phyloP scores from a whole-genome alignment of 1,140 invertebrate genomes.

The Rhagoletis pomonella region DNA sequence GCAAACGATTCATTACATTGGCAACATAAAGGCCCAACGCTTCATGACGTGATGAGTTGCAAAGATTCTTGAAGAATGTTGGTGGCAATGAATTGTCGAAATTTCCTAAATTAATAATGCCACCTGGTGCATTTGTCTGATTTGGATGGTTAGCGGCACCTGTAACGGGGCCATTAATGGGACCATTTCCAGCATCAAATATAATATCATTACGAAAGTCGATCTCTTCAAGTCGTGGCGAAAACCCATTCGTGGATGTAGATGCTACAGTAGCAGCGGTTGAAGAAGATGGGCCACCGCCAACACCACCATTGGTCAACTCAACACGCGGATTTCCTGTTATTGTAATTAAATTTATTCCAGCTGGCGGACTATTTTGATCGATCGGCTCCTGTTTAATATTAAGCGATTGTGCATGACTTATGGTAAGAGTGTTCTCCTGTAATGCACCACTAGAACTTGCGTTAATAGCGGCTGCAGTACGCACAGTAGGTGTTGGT shows the following conservation, averaged over 20 bases:
- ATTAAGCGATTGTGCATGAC: slow-evolving; percentile 63
- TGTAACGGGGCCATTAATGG: slow-evolving; percentile 53
- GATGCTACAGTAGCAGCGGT: slow-evolving; percentile 68
- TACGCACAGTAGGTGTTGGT: slow-evolving; percentile 10
- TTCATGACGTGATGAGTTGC: slow-evolving; percentile 71
- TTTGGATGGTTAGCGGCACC: slow-evolving; percentile 44
- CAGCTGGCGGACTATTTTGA: slow-evolving; percentile 61
- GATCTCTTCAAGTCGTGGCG: slow-evolving; percentile 68
- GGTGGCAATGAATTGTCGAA: slow-evolving; percentile 70
- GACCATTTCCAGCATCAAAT: slow-evolving; percentile 60
- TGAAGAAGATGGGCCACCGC: slow-evolving; percentile 62
- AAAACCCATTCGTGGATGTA: slow-evolving; percentile 70
- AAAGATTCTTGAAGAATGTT: slow-evolving; percentile 72
- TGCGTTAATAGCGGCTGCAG: not conserved
- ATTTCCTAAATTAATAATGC: slow-evolving; percentile 71
- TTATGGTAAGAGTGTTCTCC: slow-evolving; percentile 4
- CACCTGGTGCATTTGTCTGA: slow-evolving; percentile 46
- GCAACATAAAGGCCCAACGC: slow-evolving; percentile 70
- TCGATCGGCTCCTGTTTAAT: slow-evolving; percentile 66
- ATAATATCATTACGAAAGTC: slow-evolving; percentile 72
- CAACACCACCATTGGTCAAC: slow-evolving; percentile 56
- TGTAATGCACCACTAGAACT: slow-evolving; percentile 35
- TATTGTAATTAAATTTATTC: slow-evolving; percentile 71
- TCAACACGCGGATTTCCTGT: slow-evolving; percentile 60
- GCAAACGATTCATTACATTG: slow-evolving; percentile 71